Base-by-base conservation (phyloP, 2,113 vertebrate species). In the Ovibos moschatus region DNA sequence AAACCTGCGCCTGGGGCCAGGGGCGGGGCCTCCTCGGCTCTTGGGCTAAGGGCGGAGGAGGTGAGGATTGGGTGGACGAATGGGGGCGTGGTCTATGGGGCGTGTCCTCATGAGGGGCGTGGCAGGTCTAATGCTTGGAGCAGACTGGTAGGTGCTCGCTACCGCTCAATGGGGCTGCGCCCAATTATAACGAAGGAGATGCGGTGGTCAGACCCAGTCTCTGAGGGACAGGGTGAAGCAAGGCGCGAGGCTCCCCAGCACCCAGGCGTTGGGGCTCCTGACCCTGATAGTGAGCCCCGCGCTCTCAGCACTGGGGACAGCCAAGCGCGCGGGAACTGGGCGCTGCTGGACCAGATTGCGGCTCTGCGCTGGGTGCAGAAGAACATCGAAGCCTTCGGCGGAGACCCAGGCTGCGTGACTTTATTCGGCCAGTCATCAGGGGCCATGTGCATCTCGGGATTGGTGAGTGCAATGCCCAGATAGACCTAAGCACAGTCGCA, bases 281-380 rank as follows among this genome's bases (percentile, higher is more conserved):
- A 89, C 67, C 16, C 78, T 97, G 67, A 96, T 30, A 4, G 2
- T 93, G 86, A 95, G 58, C n/a, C 30, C 30, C 17, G 1, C 21
- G 7, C 51, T 40, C 43, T 84, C 82, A 99, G 99, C 97, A 99
- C 99, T 3, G 99, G 99, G 28, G 99, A 99, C 67, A 90, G 98
- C 28, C 97, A 99, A 2, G 97, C 97, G 27, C 87, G 50, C 2
- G 97, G 97, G 33, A 99, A 99, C 97, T 99, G 99, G 99, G 99
- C 98, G 1, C 98, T 99, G 60, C 25, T 99, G 98, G 99, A 99
- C 92, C 99, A 99, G 97, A 94, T 99, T 30, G 98, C 97, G 1
- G 99, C 99, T 36, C 98, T 99, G 33, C 97, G 86, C 55, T 99
- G 99, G 99, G 98, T 99, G 25, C 98, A 99, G 94, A 98, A 99